phyloP scores from a whole-genome alignment of 2,888 invertebrate genomes.

The Beris chalybata region DNA sequence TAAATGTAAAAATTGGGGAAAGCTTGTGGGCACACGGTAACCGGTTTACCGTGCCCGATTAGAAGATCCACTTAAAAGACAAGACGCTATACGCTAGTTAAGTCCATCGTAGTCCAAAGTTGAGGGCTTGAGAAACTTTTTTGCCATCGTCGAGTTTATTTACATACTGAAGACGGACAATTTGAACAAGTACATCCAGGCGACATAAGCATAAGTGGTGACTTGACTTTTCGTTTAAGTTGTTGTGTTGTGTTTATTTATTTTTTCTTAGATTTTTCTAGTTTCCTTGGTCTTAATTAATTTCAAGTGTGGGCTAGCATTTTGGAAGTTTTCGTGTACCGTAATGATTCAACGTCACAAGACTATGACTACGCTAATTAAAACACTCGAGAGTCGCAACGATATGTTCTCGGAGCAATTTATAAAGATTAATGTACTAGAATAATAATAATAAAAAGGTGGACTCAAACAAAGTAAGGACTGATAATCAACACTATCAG shows the following conservation, averaged over 20 bases:
- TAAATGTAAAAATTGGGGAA: neutral
- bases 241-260: constrained; percentile 2
- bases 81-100: constrained; percentile 23
- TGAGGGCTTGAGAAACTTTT: constrained; percentile 15
- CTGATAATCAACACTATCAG: no score
- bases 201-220: constrained; percentile 28
- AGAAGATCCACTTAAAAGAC: constrained; percentile 26
- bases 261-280: neutral
- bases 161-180: constrained; percentile 11
- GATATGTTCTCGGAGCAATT: no score
- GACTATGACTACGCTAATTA: no score
- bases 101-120: neutral
- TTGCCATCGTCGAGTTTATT: constrained; percentile 16
- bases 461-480: no score
- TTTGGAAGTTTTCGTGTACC: constrained; percentile 1
- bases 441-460: no score
- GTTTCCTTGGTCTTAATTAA: constrained; percentile 21
- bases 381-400: no score
- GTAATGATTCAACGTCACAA: constrained; percentile 9
- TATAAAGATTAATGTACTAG: no score
- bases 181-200: constrained; percentile 22
- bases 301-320: constrained; percentile 9
- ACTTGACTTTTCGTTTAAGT: constrained; percentile 16
- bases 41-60: constrained; percentile 23
- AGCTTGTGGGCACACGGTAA: constrained; percentile 12